phyloP scores from a whole-genome alignment of 2,888 invertebrate genomes.

The Dugesia japonica region DNA sequence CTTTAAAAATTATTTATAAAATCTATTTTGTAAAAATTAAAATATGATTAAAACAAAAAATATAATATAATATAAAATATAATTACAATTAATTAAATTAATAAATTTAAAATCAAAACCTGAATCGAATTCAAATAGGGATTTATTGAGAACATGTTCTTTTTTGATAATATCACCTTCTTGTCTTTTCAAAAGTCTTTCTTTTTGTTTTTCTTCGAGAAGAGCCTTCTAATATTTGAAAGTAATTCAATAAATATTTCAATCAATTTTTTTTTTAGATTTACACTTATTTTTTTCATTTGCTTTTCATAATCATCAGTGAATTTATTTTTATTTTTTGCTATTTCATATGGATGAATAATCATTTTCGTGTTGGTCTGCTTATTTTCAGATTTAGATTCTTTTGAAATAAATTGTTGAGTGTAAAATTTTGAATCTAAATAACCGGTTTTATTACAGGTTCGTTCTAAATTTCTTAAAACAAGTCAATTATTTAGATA shows the following conservation, averaged over 20 bases:
- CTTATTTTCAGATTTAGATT: background rate
- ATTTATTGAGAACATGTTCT: background rate
- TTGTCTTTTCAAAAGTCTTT: slow-evolving; percentile 14
- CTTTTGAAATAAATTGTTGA: background rate
- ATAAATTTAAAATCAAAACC: too few species aligned
- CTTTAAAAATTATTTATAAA: too few species aligned
- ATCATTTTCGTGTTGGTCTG: background rate
- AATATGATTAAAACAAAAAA: too few species aligned
- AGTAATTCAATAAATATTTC: too few species aligned
- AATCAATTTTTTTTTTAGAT: too few species aligned
- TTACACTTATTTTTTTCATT: background rate
- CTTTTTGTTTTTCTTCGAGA: background rate
- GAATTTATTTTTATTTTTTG: slow-evolving; percentile 1
- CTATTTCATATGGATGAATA: background rate
- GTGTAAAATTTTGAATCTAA: slow-evolving; percentile 2
- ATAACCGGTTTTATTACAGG: background rate
- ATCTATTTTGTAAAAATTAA: too few species aligned
- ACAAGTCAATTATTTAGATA: background rate
- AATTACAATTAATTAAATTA: too few species aligned
- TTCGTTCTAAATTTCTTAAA: slow-evolving; percentile 9
- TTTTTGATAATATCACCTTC: slow-evolving; percentile 4
- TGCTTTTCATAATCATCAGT: background rate
- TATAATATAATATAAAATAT: too few species aligned
- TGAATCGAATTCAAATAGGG: slow-evolving; percentile 8
- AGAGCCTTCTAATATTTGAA: background rate